Evolutionary conservation across 1,140 invertebrate species (phyloP).

Genomic region (Drosophila rufa): DNA sequence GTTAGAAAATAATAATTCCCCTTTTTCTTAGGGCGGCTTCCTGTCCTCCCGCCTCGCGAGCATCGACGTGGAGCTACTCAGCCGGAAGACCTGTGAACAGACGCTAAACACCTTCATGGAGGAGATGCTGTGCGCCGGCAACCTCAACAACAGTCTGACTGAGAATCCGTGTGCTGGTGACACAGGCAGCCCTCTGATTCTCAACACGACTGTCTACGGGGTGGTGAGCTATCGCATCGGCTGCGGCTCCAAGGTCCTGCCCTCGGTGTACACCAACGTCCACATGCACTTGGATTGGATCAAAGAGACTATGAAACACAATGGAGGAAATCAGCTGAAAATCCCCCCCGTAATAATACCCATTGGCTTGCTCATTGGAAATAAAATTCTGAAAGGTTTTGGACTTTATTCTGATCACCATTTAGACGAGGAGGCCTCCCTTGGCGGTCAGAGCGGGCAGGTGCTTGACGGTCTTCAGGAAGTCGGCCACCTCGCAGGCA

Average conservation of each 20-base stretch:
- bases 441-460: conserved; percentile 73
- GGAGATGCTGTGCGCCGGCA: conserved; percentile 68
- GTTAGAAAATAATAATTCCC: no score
- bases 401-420: conserved; percentile 31
- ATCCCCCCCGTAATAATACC: background rate
- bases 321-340: background rate
- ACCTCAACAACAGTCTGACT: conserved; percentile 20
- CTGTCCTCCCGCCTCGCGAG: conserved; percentile 35
- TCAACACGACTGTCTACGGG: conserved; percentile 49
- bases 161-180: conserved; percentile 62
- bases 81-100: conserved; percentile 9
- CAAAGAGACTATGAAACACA: background rate
- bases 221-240: conserved; percentile 54
- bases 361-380: background rate
- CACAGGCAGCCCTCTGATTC: conserved; percentile 42
- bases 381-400: conserved; percentile 31
- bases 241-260: conserved; percentile 38
- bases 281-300: conserved; percentile 52
- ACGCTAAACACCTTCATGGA: conserved; percentile 23
- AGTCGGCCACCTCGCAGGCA: conserved; percentile 88
- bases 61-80: conserved; percentile 45
- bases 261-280: conserved; percentile 60
- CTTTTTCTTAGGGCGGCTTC: conserved; percentile 28
- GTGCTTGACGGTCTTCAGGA: conserved; percentile 86
- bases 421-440: conserved; percentile 69